A percentile compares a stretch with the other conserved stretches of the same genome.
Evolutionary conservation across 2,888 invertebrate species (phyloP).

Genomic region (Eurytoma californica): DNA sequence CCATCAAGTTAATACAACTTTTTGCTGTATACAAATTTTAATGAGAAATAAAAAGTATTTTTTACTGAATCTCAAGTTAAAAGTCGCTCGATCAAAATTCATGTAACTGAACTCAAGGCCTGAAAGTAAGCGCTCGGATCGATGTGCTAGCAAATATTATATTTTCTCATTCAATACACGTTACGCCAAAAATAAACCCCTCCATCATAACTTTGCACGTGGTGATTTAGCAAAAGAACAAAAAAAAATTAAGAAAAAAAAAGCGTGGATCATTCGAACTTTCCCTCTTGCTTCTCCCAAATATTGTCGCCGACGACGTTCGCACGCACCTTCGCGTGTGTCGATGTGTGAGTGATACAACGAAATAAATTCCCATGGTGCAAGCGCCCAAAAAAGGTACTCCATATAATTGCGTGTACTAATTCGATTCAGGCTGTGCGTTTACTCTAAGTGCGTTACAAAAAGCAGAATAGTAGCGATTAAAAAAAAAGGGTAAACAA

Average conservation of each 20-base stretch:
- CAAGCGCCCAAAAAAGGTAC: not conserved
- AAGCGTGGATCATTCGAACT: conserved; percentile 25
- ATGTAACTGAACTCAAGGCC: no score
- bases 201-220: conserved; percentile 9
- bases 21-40: not conserved
- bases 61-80: not conserved
- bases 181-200: conserved; percentile 52
- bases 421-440: not conserved
- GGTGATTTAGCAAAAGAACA: conserved; percentile 38
- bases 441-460: conserved; percentile 19
- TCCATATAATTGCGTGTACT: conserved; percentile 5
- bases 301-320: not conserved
- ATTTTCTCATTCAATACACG: not conserved
- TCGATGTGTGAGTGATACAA: conserved; percentile 14
- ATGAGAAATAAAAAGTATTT: not conserved
- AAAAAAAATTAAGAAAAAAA: not conserved
- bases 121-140: no score
- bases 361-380: no score
- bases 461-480: conserved; percentile 4
- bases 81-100: no score
- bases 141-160: no score
- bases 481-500: not conserved
- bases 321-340: not conserved
- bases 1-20: no score
- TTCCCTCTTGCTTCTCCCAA: conserved; percentile 20